Evolutionary conservation across 2,888 invertebrate genomes (phyloP).

Genomic region (Morinoia aosen): DNA sequence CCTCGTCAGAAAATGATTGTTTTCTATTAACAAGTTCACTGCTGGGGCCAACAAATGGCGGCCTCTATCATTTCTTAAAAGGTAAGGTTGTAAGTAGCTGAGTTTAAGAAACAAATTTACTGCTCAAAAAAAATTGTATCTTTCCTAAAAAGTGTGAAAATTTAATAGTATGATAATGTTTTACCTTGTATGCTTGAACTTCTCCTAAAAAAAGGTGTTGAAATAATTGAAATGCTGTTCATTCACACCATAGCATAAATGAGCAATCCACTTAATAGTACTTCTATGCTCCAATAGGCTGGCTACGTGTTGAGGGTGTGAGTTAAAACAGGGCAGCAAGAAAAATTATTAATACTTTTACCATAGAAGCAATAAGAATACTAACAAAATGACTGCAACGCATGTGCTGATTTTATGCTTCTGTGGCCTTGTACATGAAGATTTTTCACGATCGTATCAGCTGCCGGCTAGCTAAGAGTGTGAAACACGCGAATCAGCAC

Average conservation of each 20-base stretch:
- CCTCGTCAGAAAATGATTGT: too few species aligned
- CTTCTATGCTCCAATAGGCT: not conserved
- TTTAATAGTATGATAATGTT: too few species aligned
- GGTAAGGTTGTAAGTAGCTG: not conserved
- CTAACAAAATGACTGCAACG: not conserved
- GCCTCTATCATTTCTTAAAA: too few species aligned
- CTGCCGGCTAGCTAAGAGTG: not conserved
- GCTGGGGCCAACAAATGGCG: not conserved
- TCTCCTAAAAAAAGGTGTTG: not conserved
- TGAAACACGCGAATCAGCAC: too few species aligned
- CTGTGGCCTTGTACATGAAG: not conserved
- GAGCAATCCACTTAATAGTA: too few species aligned
- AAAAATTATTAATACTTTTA: not conserved
- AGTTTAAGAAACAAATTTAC: not conserved
- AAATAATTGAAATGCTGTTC: too few species aligned
- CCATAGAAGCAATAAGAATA: not conserved
- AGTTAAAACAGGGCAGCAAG: not conserved
- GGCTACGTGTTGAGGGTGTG: too few species aligned
- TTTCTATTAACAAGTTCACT: not conserved
- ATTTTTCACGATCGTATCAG: not conserved
- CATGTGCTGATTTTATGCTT: not conserved
- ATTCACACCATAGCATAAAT: too few species aligned
- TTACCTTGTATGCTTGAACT: not conserved
- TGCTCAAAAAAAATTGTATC: not conserved
- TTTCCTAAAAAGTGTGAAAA: too few species aligned